Base-by-base conservation (phyloP, 2,113 vertebrate genomes). In the Oreochromis niloticus region DNA sequence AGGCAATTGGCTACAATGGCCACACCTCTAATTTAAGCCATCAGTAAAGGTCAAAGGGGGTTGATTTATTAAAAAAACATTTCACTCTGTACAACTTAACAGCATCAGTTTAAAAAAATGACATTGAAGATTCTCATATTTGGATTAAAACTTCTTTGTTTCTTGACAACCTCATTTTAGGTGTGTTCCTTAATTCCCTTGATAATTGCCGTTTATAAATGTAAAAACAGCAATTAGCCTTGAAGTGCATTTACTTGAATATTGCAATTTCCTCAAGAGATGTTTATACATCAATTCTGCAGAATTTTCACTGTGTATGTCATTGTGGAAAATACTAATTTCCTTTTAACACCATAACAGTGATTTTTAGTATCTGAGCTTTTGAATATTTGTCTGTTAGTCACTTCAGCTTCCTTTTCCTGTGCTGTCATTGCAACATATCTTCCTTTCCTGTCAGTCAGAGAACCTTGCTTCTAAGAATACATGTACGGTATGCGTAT, bases 401-500 rank as follows among this genome's bases (percentile, higher is more conserved):
- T 85, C 6, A 19, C 61, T 88, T 56, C 50, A 85, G 27, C 93
- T 93, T 93, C 92, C 91, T 57, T 89, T 95, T 94, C 90, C 90
- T 94, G 32, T 93, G 91, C 92, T 92, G 88, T 81, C 88, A 63
- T 91, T 92, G 94, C 92, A 92, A 93, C 83, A 92, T 88, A 81
- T 24, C 16, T 46, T 85, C 89, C 90, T 17, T 89, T 79, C 83
- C 16, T 83, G 17, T 13, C 52, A 81, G 32, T 50, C 39, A 90
- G 27, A 86, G 24, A 87, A 54, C 7, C 61, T 50, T 32, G 13
- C 7, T 63, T 81, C 14, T 43, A 68, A 36, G 59, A 80, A n/a
- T 27, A 75, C 6, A 50, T 27, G 11, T 41, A 19, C 4, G 30
- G 4, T 24, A 66, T 36, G 30, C 5, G 4, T 57, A 24, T 32